Evolutionary conservation across 2,888 invertebrate genomes (phyloP).

Genomic region (Andrena chrysosceles): DNA sequence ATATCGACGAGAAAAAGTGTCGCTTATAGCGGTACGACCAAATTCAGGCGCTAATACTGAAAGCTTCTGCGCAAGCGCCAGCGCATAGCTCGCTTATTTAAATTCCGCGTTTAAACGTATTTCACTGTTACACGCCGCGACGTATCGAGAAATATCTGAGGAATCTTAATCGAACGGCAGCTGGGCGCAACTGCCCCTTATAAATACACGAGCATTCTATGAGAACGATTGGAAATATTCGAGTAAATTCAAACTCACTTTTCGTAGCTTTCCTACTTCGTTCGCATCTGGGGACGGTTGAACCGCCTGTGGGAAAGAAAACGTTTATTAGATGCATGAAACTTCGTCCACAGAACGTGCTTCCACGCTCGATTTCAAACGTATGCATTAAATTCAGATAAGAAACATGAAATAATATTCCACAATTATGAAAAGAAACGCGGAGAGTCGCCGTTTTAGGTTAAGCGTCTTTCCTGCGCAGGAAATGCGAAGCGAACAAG

Average conservation of each 20-base stretch:
- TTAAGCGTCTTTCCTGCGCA: no score
- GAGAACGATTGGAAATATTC: background rate
- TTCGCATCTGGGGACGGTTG: constrained; percentile 61
- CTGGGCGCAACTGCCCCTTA: background rate
- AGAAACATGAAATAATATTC: no score
- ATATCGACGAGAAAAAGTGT: constrained; percentile 29
- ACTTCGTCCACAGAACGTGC: background rate
- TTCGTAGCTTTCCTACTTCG: constrained; percentile 79
- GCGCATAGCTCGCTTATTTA: background rate
- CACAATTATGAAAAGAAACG: no score
- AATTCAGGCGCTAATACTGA: constrained; percentile 11
- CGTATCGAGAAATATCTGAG: background rate
- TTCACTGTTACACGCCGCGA: background rate
- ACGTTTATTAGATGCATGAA: background rate
- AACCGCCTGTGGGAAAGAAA: constrained; percentile 63
- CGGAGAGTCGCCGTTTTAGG: no score
- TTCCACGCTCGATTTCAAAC: no score
- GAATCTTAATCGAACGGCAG: background rate
- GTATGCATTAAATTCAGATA: no score
- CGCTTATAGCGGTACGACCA: constrained; percentile 8
- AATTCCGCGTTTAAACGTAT: background rate
- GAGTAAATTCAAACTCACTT: constrained; percentile 71
- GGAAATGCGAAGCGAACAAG: no score
- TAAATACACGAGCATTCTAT: background rate
- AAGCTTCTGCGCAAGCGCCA: constrained; percentile 11